A percentile compares a stretch with the other conserved stretches of the same genome.
Evolutionary conservation across 2,113 vertebrate species (phyloP).

Genomic region (Gnathonemus longibarbis): DNA sequence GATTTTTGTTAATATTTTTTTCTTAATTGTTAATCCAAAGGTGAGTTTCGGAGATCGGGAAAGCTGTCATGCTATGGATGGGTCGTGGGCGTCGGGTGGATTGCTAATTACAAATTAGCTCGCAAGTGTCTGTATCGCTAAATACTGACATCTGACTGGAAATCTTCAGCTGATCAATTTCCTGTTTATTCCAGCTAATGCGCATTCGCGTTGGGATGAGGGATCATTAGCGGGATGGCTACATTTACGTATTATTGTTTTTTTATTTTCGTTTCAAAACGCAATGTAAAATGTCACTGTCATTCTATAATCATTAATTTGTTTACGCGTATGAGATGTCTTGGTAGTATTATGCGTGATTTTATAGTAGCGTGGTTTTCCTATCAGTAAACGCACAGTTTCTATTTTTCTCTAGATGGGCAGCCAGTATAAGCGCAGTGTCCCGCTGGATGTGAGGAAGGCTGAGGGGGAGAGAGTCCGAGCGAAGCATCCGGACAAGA

Average conservation of each 20-base stretch:
- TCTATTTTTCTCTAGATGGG: conserved; percentile 50
- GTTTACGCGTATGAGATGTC: background rate
- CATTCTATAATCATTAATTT: background rate
- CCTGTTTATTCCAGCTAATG: background rate
- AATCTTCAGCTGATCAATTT: background rate
- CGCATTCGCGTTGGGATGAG: background rate
- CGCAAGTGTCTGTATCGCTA: background rate
- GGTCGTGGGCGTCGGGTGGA: background rate
- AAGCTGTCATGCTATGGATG: background rate
- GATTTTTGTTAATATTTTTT: background rate
- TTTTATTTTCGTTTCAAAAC: background rate
- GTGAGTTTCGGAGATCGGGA: conserved; percentile 13
- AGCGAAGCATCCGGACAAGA: conserved; percentile 69
- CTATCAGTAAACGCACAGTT: background rate
- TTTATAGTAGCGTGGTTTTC: background rate
- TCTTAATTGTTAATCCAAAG: background rate
- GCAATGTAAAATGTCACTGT: background rate
- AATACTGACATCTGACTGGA: background rate
- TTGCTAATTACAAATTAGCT: background rate
- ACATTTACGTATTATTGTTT: background rate
- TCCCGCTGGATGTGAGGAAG: conserved; percentile 65
- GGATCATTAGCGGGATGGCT: background rate
- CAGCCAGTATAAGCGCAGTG: conserved; percentile 63
- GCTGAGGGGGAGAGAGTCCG: conserved; percentile 66
- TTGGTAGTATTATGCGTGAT: background rate